Base-by-base conservation (phyloP, 2,113 vertebrate genomes). In the Xyrauchen texanus region DNA sequence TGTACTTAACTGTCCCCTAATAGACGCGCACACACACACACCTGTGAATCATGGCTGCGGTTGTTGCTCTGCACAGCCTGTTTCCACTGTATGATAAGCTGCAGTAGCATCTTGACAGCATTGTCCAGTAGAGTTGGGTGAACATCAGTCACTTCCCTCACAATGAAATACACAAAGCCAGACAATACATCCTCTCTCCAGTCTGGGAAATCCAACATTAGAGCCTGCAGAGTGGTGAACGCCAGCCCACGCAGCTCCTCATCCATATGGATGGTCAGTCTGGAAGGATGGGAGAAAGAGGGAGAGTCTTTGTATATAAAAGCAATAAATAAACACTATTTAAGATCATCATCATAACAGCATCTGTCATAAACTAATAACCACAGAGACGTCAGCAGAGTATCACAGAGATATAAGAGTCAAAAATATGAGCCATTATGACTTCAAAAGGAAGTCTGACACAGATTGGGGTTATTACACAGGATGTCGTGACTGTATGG, bases 161-260 rank as follows among this genome's bases (percentile, higher is more conserved):
- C 95, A 78, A 98, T 95, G 87, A 99, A 99, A 91, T 98, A 96
- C 0, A 95, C 97, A 83, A 99, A 98, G 84, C 97, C 98, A 72
- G 97, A 98, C 83, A 99, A 94, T 76, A 98, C 98, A 61, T 98
- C 98, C 86, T 98, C 97, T 46, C 98, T 92, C 98, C 97, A 99
- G 85, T 99, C 97, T 57, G 95, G 95, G 88, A 99, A 99, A 90
- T 98, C 96, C 86, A 98, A 92, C 97, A 99, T 97, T 83, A 98
- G 92, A 44, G 97, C 96, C 90, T 99, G 96, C 81, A 99, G 95
- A 6, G 98, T 98, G 72, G 98, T 97, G 90, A 99, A 99, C 84
- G 98, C 97, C 85, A 98, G 94, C 67, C 96, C 95, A 58, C 98
- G 96, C 57, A 99, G 93, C 88, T 99, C 98, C 91, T 99, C 97